Conservation (phyloP, 2,888 invertebrate species). For the Polydesmus complanatus region DNA sequence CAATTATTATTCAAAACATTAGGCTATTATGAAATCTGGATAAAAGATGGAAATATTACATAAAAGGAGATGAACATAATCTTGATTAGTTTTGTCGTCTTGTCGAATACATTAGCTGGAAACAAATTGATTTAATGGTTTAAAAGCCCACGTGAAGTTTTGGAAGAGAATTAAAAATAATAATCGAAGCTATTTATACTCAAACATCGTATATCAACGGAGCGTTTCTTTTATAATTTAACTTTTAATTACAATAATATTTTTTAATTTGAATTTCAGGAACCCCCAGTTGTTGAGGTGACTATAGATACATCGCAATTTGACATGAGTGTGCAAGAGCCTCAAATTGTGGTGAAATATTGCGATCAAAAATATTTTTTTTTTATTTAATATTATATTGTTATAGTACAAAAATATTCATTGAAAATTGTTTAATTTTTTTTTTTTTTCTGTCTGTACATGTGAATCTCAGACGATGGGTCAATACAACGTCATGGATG, state of each 20-base stretch:
- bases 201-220: neutral
- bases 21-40: too few species aligned
- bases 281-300: conserved; percentile 11
- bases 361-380: neutral
- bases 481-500: neutral
- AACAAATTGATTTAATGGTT: too few species aligned
- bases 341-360: neutral
- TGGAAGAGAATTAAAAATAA: neutral
- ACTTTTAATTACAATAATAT: too few species aligned
- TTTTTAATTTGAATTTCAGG: too few species aligned
- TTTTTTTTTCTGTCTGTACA: neutral
- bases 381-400: neutral
- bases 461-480: neutral
- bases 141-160: neutral
- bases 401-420: neutral
- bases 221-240: too few species aligned
- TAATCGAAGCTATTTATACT: neutral
- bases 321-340: neutral
- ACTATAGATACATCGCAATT: conserved; percentile 9
- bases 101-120: too few species aligned
- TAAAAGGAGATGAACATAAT: too few species aligned
- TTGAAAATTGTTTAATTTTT: too few species aligned
- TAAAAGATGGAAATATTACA: too few species aligned
- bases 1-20: too few species aligned
- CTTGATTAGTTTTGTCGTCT: too few species aligned